Evolutionary conservation across 2,888 invertebrate genomes (phyloP), one percentile per base, ranked within the genome.

Genomic region (Sabatieria punctata): DNA sequence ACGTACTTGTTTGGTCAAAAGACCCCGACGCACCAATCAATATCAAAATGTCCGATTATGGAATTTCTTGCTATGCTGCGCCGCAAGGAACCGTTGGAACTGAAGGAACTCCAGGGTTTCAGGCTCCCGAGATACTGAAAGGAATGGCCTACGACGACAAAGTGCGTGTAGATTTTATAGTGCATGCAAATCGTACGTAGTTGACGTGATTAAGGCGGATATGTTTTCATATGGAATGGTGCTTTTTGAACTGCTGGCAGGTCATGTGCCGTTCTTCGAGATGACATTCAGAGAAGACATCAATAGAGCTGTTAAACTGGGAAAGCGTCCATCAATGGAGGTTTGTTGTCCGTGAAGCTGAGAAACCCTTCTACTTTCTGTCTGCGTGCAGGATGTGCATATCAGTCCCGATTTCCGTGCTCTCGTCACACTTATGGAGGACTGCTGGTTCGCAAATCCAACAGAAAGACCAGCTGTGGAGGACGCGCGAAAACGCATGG

Each of bases 181-280:
- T 33, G 11, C 33, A 33, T 13, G n/a, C n/a, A 33, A 33, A n/a
- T n/a, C n/a, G n/a, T 30, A 15, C 30, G 30, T 30, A 8, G 15
- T 15, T 30, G 30, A 15, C 30, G 30, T 30, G 30, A 30, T 46
- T 43, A n/a, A 46, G 46, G 46, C 46, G 18, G 46, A 46, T 43
- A 44, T 46, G 30, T 46, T 46, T 24, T 46, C 46, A 19, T 46
- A 41, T 22, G 46, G 40, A 4, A 46, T 46, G 46, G 21, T 46
- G 19, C 15, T 46, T 6, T 46, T 41, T 41, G 46, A 46, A 23
- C n/a, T 46, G 19, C 24, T 46, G 15, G 8, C 46, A 4, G 40
- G 40, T 24, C 24, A 40, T 8, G 21, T 24, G 11, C 46, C 46
- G 19, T 46, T 46, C 22, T 21, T 6, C 19, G 46, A 46, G 21